Percentiles rank a stretch among this genome's conserved stretches.
Conservation (phyloP, 2,113 vertebrate genomes). For the Apodemus speciosus region DNA sequence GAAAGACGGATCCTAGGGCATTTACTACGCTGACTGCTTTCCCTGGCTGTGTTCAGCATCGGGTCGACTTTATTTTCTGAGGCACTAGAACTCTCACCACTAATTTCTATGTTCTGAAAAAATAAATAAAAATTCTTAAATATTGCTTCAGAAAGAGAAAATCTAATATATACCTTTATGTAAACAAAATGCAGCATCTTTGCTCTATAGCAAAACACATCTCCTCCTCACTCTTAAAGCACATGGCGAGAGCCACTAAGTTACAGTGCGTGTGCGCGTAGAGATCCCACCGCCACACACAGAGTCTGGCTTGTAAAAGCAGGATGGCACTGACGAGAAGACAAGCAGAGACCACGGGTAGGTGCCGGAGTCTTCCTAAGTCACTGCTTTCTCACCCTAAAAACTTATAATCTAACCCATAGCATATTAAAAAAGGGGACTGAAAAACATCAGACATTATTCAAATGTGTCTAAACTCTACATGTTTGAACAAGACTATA, state of each 20-base stretch:
- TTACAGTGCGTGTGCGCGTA: not conserved
- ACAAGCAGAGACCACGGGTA: not conserved
- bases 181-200: not conserved
- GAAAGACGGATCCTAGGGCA: not conserved
- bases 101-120: not conserved
- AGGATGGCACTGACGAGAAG: not conserved
- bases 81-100: not conserved
- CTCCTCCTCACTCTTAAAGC: not conserved
- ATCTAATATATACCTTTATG: not conserved
- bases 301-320: not conserved
- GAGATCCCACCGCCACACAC: not conserved
- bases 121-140: not conserved
- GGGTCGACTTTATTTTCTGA: slow-evolving; percentile 3
- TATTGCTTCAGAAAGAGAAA: not conserved
- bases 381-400: not conserved
- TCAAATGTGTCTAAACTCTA: slow-evolving; percentile 39
- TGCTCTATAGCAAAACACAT: not conserved
- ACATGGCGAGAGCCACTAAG: not conserved
- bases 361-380: not conserved
- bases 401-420: not conserved
- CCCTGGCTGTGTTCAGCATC: not conserved
- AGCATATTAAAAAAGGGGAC: not conserved
- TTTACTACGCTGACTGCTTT: not conserved
- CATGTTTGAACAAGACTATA: slow-evolving; percentile 11
- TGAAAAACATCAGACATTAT: slow-evolving; percentile 6